Evolutionary conservation across 2,888 invertebrate genomes (phyloP).

Genomic region (Andrena camellia): DNA sequence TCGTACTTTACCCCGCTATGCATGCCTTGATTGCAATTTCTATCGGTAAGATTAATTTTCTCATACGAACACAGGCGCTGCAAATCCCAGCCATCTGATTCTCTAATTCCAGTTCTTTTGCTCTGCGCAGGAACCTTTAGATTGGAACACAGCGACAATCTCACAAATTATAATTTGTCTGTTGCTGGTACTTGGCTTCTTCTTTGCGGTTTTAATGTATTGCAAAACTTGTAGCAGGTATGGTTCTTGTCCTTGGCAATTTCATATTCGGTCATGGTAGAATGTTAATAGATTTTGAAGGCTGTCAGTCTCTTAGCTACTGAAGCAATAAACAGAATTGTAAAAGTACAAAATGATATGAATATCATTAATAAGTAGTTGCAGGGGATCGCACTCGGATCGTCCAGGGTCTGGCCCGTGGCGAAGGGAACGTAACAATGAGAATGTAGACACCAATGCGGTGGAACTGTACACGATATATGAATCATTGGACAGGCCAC

Average conservation of each 20-base stretch:
- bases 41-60: constrained; percentile 42
- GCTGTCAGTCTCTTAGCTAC: neutral
- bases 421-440: neutral
- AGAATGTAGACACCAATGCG: neutral
- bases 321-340: neutral
- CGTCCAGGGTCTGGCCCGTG: neutral
- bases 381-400: constrained; percentile 1
- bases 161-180: constrained; percentile 67
- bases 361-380: constrained; percentile 10
- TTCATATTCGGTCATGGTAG: neutral
- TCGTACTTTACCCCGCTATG: constrained; percentile 3
- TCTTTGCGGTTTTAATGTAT: constrained; percentile 65
- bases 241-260: neutral
- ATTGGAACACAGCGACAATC: constrained; percentile 50
- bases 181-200: constrained; percentile 61
- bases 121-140: constrained; percentile 57
- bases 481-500: constrained; percentile 76
- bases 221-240: constrained; percentile 71
- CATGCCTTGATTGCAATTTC: neutral
- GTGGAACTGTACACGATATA: constrained; percentile 1
- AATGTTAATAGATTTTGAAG: neutral
- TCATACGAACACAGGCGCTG: neutral
- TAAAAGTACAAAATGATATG: neutral
- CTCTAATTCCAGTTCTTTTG: neutral
- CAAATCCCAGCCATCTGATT: neutral